Evolutionary conservation across 2,113 vertebrate species (phyloP).

Genomic region (Excalfactoria chinensis): DNA sequence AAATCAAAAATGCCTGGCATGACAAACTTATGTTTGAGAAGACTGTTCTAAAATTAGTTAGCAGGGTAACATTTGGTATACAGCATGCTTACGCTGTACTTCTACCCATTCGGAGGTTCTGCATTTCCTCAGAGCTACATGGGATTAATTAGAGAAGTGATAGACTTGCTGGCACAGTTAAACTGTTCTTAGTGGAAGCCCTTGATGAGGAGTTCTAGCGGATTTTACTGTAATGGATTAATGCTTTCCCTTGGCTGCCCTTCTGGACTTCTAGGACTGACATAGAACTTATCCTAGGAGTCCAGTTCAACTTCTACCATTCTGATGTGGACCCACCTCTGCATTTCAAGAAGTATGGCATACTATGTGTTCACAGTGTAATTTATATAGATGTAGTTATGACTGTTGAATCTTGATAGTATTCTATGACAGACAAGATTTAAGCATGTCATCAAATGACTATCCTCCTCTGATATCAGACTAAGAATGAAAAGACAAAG

Average conservation of each 20-base stretch:
- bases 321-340: not conserved
- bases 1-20: not conserved
- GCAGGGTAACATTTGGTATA: not conserved
- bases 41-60: not conserved
- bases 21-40: not conserved
- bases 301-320: not conserved
- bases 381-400: not conserved
- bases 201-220: not conserved
- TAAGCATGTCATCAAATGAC: not conserved
- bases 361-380: not conserved
- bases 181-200: not conserved
- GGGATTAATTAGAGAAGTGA: not conserved
- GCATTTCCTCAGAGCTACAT: not conserved
- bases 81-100: rapidly evolving
- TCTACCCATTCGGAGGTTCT: not conserved
- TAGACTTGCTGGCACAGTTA: not conserved
- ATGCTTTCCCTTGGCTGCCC: not conserved
- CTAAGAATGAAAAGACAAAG: not conserved
- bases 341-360: not conserved
- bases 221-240: not conserved
- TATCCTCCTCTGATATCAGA: not conserved
- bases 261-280: not conserved
- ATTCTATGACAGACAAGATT: not conserved
- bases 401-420: not conserved
- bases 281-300: not conserved